phyloP scores from a whole-genome alignment of 2,797 vertebrate species.

The Coregonus suidteri region DNA sequence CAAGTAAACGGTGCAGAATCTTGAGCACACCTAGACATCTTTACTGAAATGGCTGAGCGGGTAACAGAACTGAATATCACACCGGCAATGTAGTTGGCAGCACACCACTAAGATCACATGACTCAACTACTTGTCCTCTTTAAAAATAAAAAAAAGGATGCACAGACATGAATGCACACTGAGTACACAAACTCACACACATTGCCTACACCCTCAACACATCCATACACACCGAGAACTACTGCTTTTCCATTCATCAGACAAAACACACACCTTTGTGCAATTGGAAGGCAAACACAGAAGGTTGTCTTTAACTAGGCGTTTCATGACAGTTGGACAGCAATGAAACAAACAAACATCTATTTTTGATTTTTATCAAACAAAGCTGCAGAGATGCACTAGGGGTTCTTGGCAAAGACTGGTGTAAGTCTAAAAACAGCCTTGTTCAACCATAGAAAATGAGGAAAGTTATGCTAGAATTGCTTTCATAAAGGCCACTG shows the following conservation, averaged over 20 bases:
- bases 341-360: too few relatives aligned
- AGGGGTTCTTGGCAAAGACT: slow-evolving; percentile 51
- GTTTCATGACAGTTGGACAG: too few relatives aligned
- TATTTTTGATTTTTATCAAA: slow-evolving; percentile 21
- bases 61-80: slow-evolving; percentile 37
- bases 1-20: slow-evolving; percentile 29
- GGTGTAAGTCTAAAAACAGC: slow-evolving; percentile 37
- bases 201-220: too few relatives aligned
- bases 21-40: slow-evolving; percentile 17
- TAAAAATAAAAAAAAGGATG: slow-evolving; percentile 50
- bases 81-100: slow-evolving; percentile 66
- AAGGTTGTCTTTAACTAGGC: slow-evolving; percentile 77
- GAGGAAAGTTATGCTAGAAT: slow-evolving; percentile 52
- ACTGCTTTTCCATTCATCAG: slow-evolving; percentile 72
- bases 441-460: slow-evolving; percentile 39
- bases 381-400: slow-evolving; percentile 35
- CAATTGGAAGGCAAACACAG: slow-evolving; percentile 88
- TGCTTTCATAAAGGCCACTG: slow-evolving; percentile 75
- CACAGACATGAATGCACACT: slow-evolving; percentile 73
- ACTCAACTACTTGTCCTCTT: slow-evolving; percentile 58
- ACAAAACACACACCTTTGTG: slow-evolving; percentile 84
- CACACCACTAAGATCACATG: slow-evolving; percentile 63
- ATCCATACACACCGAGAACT: slow-evolving; percentile 24
- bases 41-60: slow-evolving; percentile 23
- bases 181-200: slow-evolving; percentile 61